Conservation (phyloP, 2,113 vertebrate genomes). For the Gallinago undulata region DNA sequence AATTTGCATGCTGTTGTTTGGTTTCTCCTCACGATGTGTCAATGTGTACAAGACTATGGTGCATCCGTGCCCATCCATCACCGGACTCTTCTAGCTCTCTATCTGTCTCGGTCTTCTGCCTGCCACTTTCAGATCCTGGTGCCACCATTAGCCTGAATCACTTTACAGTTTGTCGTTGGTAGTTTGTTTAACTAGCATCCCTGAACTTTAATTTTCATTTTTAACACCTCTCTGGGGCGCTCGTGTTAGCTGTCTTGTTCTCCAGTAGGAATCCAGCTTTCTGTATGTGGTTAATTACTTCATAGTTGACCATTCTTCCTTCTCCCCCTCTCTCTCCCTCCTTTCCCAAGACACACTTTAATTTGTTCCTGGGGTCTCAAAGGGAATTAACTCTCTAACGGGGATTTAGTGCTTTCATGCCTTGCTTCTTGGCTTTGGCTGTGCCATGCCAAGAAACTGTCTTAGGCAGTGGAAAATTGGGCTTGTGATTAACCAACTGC, state of each 20-base stretch:
- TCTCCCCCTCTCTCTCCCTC: not conserved
- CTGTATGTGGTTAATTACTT: constrained; percentile 34
- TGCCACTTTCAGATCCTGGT: constrained; percentile 10
- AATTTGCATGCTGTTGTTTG: constrained; percentile 74
- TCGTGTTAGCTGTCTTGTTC: not conserved
- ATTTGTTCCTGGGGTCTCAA: constrained; percentile 77
- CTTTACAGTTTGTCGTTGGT: not conserved
- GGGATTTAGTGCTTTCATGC: constrained; percentile 82
- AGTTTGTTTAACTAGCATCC: constrained; percentile 8
- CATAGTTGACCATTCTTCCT: constrained; percentile 10
- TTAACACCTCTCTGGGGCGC: constrained; percentile 55
- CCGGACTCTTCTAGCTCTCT: constrained; percentile 64
- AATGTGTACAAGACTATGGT: constrained; percentile 37
- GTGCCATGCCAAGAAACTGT: constrained; percentile 84
- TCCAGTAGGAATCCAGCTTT: constrained; percentile 31
- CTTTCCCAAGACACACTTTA: constrained; percentile 19
- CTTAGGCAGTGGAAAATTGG: constrained; percentile 86
- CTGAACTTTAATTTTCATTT: constrained; percentile 12
- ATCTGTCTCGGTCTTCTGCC: constrained; percentile 12
- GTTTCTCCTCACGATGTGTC: constrained; percentile 23
- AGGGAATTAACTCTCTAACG: constrained; percentile 87
- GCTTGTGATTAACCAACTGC: constrained; percentile 98
- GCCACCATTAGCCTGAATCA: not conserved
- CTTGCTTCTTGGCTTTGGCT: constrained; percentile 85
- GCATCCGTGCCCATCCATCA: constrained; percentile 72